Base-by-base conservation (phyloP, 2,797 vertebrate species). In the Danio kyathit region DNA sequence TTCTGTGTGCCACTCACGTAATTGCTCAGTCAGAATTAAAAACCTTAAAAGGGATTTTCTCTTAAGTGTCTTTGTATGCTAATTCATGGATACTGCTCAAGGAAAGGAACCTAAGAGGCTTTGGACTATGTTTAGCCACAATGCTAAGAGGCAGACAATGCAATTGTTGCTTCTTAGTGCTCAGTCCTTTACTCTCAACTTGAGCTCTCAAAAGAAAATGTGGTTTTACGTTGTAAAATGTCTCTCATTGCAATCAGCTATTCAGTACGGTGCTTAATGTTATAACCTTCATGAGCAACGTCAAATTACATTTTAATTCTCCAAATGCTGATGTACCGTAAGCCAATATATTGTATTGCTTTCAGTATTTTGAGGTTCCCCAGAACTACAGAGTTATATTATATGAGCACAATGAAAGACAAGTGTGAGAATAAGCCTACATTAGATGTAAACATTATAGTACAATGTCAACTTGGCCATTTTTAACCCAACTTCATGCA, bases 21-120 rank as follows among this genome's bases (percentile, higher is more conserved):
- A 83, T 84, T 83, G 87, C 85, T 88, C 86, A 87, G 80, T 88
- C 88, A 88, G 88, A 90, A 91, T 92, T 93, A 91, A 91, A 90
- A 90, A 91, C 87, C 80, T 91, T 87, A 84, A 70, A 7, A 87
- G 77, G 92, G 96, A 97, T 96, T 97, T 96, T 91, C 90, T 86
- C 66, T 76, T 82, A 88, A 90, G 86, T 90, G 87, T 86, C 91
- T 94, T 91, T 92, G 89, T 83, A 89, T 19, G 88, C 88, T 91
- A 93, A 93, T 94, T 93, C 44, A 89, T 81, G 89, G 91, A 92
- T 78, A 79, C 90, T 90, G 90, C 91, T 91, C 84, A 90, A 79
- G 83, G 91, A 95, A 95, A 95, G 93, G 92, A 92, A 94, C 94
- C 83, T 97, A 97, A 97, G 96, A 92, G 95, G 96, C 95, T 97